Evolutionary conservation across 1,140 invertebrate species (phyloP).

Genomic region (Drosophila sproati): DNA sequence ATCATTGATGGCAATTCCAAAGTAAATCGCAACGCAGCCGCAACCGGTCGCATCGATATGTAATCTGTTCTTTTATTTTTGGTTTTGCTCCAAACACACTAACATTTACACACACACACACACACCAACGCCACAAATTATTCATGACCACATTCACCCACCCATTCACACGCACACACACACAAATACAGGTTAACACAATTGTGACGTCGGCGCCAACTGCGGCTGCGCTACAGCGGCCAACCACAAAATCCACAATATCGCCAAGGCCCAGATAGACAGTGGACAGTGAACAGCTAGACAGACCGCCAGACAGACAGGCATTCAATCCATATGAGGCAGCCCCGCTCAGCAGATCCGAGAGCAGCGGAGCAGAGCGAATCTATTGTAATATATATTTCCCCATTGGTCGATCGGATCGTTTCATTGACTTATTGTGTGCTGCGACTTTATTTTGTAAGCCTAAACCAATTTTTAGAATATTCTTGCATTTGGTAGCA

Average conservation of each 20-base stretch:
- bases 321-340: background rate
- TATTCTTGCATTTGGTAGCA: slow-evolving; percentile 75
- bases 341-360: slow-evolving; percentile 1
- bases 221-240: slow-evolving; percentile 49
- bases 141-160: background rate
- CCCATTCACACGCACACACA: slow-evolving; percentile 2
- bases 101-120: slow-evolving; percentile 8
- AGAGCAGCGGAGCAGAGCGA: background rate
- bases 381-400: slow-evolving; percentile 77
- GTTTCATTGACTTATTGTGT: slow-evolving; percentile 6
- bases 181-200: slow-evolving; percentile 75
- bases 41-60: slow-evolving; percentile 34
- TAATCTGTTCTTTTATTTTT: slow-evolving; percentile 57
- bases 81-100: slow-evolving; percentile 21
- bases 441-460: slow-evolving; percentile 31
- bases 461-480: slow-evolving; percentile 62
- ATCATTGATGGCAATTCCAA: slow-evolving; percentile 86
- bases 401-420: slow-evolving; percentile 18
- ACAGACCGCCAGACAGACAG: background rate
- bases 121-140: background rate
- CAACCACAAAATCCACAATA: slow-evolving; percentile 68
- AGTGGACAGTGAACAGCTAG: too few species aligned
- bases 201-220: slow-evolving; percentile 75
- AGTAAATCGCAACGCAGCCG: slow-evolving; percentile 81
- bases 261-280: slow-evolving; percentile 78